Evolutionary conservation across 2,888 invertebrate genomes (phyloP).

Genomic region (Crocallis elinguaria): DNA sequence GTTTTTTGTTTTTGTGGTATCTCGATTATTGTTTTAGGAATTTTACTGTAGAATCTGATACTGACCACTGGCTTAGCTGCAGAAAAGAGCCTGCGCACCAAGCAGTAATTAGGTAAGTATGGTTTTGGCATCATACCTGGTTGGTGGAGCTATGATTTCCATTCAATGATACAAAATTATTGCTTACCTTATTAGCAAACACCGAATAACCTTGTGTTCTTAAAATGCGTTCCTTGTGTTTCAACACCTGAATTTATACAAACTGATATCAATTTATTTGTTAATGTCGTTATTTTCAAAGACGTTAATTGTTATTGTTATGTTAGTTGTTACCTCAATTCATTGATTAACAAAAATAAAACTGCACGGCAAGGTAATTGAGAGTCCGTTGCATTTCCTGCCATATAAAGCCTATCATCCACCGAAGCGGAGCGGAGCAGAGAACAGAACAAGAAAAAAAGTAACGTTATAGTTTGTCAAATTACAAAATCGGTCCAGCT

Average conservation of each 20-base stretch:
- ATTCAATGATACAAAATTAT: not conserved
- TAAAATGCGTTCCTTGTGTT: not conserved
- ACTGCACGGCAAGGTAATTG: conserved; percentile 26
- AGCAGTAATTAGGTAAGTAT: too few species aligned
- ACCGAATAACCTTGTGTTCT: not conserved
- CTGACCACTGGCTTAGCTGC: too few species aligned
- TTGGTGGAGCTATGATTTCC: not conserved
- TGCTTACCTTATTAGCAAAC: conserved; percentile 32
- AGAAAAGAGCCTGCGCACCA: too few species aligned
- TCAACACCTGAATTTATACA: conserved; percentile 38
- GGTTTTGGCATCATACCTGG: too few species aligned
- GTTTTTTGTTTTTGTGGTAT: too few species aligned
- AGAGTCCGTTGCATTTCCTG: conserved; percentile 31
- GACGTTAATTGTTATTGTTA: conserved; percentile 20
- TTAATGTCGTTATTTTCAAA: conserved; percentile 36
- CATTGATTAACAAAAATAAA: conserved; percentile 38
- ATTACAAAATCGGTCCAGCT: too few species aligned
- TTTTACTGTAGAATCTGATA: too few species aligned
- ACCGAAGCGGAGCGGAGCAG: too few species aligned
- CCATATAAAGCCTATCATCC: not conserved
- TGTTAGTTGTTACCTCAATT: too few species aligned
- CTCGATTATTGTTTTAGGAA: too few species aligned
- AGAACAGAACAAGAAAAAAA: too few species aligned
- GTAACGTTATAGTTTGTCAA: too few species aligned
- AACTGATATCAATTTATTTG: conserved; percentile 36